phyloP scores from a whole-genome alignment of 2,113 vertebrate genomes.

The Sitta europaea region DNA sequence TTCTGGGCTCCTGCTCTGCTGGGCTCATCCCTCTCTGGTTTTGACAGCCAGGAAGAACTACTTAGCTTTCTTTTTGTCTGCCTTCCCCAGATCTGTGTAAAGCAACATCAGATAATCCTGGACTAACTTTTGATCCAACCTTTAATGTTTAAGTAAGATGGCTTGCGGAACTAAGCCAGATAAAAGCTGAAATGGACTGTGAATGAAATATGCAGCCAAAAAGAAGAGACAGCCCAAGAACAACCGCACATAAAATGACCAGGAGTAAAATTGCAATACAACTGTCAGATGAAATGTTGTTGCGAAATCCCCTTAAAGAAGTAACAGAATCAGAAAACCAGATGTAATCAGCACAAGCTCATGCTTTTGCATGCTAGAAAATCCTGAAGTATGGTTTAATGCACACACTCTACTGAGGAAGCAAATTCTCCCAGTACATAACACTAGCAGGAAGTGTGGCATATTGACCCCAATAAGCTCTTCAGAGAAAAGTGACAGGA shows the following conservation, averaged over 20 bases:
- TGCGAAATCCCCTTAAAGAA: not conserved
- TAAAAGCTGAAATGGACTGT: not conserved
- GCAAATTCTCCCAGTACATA: not conserved
- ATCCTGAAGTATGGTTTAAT: not conserved
- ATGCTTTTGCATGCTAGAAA: not conserved
- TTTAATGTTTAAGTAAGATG: not conserved
- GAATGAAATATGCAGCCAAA: not conserved
- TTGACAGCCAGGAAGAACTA: not conserved
- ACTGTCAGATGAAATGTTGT: not conserved
- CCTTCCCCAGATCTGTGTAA: not conserved
- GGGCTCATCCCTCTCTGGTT: not conserved
- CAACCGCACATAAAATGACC: not conserved
- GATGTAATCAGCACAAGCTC: not conserved
- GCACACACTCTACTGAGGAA: not conserved
- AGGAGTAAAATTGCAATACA: not conserved
- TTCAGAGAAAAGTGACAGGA: not conserved
- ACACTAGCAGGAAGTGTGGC: accelerated
- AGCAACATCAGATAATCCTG: not conserved
- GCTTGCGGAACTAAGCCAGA: not conserved
- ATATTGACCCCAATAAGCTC: not conserved
- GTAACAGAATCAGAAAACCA: not conserved
- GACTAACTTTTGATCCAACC: not conserved
- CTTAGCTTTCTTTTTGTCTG: not conserved
- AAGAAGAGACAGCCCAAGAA: not conserved
- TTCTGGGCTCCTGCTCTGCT: not conserved